Conservation (phyloP, 2,113 vertebrate species). For the Caretta caretta region DNA sequence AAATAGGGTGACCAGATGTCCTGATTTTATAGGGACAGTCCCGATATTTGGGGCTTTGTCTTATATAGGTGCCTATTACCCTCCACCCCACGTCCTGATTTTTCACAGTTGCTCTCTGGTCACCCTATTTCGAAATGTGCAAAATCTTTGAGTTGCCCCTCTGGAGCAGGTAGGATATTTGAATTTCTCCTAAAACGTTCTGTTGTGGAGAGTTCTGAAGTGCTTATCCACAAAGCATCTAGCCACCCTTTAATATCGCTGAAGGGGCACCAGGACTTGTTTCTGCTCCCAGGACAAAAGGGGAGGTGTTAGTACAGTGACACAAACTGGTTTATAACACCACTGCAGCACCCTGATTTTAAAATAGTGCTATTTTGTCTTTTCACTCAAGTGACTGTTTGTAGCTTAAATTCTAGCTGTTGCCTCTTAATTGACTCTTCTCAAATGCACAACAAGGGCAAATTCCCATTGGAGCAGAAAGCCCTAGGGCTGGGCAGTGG, state of each 20-base stretch:
- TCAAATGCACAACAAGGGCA: too few species aligned
- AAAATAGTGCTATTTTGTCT: neutral
- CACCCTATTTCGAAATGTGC: neutral
- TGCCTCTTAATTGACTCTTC: too few species aligned
- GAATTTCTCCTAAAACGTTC: neutral
- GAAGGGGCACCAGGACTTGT: neutral
- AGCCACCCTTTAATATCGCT: neutral
- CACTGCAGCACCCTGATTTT: neutral
- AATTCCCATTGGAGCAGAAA: too few species aligned
- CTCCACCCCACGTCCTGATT: too few species aligned
- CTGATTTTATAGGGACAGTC: too few species aligned
- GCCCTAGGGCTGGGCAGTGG: too few species aligned
- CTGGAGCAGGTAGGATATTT: neutral
- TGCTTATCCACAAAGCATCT: neutral
- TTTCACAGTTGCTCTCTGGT: too few species aligned
- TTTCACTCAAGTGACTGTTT: too few species aligned
- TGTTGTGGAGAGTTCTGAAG: neutral
- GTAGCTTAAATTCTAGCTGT: too few species aligned
- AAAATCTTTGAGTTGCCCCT: neutral
- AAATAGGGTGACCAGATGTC: too few species aligned
- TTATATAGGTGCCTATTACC: too few species aligned
- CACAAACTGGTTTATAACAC: neutral
- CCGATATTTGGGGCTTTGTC: too few species aligned
- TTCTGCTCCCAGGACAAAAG: neutral
- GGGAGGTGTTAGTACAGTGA: neutral